phyloP scores from a whole-genome alignment of 2,797 vertebrate genomes.

The Bryconaethiops microstoma region DNA sequence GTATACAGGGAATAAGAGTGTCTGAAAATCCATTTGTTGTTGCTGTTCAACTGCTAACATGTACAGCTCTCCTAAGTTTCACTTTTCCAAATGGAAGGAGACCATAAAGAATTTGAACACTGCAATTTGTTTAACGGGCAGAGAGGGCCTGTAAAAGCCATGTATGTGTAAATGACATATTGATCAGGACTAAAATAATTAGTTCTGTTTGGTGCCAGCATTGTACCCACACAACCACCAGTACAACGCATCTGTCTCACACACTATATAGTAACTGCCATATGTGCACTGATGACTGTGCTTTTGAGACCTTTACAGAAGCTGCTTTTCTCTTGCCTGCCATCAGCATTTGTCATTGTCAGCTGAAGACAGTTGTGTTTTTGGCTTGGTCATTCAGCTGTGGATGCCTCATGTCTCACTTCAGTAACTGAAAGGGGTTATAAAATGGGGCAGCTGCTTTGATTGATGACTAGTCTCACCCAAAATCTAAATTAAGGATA shows the following conservation, averaged over 20 bases:
- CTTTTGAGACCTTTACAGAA: constrained; percentile 34
- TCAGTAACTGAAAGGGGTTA: constrained; percentile 42
- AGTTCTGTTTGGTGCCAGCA: not conserved
- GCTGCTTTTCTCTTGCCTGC: constrained; percentile 39
- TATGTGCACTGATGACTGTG: constrained; percentile 16
- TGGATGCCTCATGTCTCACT: constrained; percentile 49
- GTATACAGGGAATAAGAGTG: too few relatives aligned
- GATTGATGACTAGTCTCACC: constrained; percentile 54
- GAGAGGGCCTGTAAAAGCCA: not conserved
- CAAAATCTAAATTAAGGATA: constrained; percentile 55
- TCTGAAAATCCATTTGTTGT: too few relatives aligned
- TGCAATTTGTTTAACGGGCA: not conserved
- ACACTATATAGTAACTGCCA: constrained; percentile 33
- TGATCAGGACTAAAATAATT: constrained; percentile 13
- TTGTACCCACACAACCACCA: not conserved
- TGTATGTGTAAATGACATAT: constrained; percentile 11
- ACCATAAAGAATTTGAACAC: not conserved
- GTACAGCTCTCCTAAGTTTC: not conserved
- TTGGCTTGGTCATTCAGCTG: constrained; percentile 44
- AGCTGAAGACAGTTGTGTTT: constrained; percentile 43
- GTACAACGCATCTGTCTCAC: constrained; percentile 7
- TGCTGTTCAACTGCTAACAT: not conserved
- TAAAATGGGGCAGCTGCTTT: constrained; percentile 47
- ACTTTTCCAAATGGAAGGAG: not conserved
- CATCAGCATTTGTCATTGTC: constrained; percentile 55